Evolutionary conservation across 2,797 vertebrate genomes (phyloP).

Genomic region (Myotis vivesi): DNA sequence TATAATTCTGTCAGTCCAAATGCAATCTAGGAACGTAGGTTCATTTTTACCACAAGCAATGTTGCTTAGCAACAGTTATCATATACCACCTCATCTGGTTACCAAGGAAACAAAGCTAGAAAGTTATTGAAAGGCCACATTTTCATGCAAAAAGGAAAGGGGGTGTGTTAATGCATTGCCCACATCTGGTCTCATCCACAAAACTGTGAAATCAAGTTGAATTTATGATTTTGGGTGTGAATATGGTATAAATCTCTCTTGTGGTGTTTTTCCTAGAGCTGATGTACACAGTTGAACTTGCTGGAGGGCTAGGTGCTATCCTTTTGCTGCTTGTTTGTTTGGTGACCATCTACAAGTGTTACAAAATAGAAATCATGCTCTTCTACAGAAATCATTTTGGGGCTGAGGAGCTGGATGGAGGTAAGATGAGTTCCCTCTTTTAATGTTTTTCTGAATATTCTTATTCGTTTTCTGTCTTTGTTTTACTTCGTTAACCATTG

Average conservation of each 20-base stretch:
- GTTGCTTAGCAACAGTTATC: constrained; percentile 56
- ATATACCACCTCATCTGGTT: constrained; percentile 53
- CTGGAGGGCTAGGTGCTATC: constrained; percentile 97
- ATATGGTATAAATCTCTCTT: constrained; percentile 66
- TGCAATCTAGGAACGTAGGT: not conserved
- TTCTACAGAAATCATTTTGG: constrained; percentile 99
- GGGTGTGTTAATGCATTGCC: not conserved
- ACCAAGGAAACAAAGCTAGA: constrained; percentile 56
- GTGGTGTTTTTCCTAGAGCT: constrained; percentile 90
- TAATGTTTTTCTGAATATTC: constrained; percentile 42
- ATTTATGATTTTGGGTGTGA: constrained; percentile 33
- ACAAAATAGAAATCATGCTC: constrained; percentile 98
- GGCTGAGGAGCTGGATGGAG: constrained; percentile 96
- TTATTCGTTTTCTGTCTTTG: constrained; percentile 37
- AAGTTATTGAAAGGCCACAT: constrained; percentile 54
- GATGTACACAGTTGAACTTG: constrained; percentile 98
- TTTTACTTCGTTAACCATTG: constrained; percentile 29
- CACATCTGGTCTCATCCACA: constrained; percentile 17
- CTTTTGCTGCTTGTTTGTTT: constrained; percentile 96
- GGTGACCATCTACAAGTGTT: constrained; percentile 98
- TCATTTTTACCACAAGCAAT: constrained; percentile 51
- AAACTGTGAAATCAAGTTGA: constrained; percentile 36
- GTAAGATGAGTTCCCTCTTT: constrained; percentile 84
- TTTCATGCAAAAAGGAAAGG: constrained; percentile 5
- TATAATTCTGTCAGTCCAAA: constrained; percentile 39